A percentile compares a stretch with the other conserved stretches of the same genome.
Evolutionary conservation across 2,113 vertebrate species (phyloP).

Genomic region (Tympanuchus pallidicinctus): DNA sequence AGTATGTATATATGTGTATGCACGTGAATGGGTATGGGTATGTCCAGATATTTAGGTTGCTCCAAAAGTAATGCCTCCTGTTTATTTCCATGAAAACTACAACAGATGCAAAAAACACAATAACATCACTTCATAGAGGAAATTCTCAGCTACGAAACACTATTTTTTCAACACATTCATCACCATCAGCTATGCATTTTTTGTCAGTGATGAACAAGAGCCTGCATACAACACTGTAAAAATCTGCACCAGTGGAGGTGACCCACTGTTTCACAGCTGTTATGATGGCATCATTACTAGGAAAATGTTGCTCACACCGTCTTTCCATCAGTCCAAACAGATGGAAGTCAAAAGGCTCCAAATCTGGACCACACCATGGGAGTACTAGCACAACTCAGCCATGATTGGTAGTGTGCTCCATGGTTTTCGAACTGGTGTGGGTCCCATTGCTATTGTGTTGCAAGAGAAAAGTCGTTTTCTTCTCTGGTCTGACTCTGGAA

Average conservation of each 20-base stretch:
- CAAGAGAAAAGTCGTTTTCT: no score
- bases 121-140: no score
- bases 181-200: not conserved
- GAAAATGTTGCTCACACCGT: no score
- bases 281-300: no score
- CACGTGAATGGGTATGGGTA: not conserved
- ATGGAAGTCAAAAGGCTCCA: no score
- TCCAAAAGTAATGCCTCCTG: not conserved
- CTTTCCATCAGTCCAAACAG: no score
- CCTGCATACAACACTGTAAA: not conserved
- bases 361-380: no score
- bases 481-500: no score
- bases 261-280: not conserved
- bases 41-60: not conserved
- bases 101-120: not conserved
- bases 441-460: no score
- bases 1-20: not conserved
- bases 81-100: not conserved
- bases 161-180: not conserved
- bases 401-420: not conserved
- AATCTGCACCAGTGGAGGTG: not conserved
- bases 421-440: no score
- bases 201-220: not conserved
- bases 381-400: not conserved
- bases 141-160: not conserved